Percentiles rank a stretch among this genome's conserved stretches.
These are phyloP conservation scores for Lerema accius DNA, from an alignment of 1,140 invertebrate species.

Conservation along the genomic window DNA sequence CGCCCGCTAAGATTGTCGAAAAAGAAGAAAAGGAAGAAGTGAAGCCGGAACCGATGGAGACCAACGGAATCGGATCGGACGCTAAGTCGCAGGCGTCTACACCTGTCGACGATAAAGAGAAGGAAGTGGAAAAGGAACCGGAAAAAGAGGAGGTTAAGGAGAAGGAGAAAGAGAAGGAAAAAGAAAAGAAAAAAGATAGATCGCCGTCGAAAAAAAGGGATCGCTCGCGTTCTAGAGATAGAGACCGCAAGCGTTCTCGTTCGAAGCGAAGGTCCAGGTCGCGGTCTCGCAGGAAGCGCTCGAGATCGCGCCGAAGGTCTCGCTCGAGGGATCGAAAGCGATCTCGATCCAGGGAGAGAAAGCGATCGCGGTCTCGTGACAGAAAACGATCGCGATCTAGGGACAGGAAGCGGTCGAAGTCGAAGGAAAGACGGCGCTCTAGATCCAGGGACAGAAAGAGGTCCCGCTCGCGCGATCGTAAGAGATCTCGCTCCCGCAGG, in stretches of 20 bases:
- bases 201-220: constrained; percentile 83
- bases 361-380: constrained; percentile 69
- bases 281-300: constrained; percentile 60
- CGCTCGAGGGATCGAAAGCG: constrained; percentile 72
- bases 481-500: constrained; percentile 69
- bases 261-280: constrained; percentile 60
- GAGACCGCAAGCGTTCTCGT: constrained; percentile 69
- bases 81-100: constrained; percentile 70
- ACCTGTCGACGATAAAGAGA: constrained; percentile 67
- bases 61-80: constrained; percentile 67
- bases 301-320: constrained; percentile 62
- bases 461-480: constrained; percentile 73
- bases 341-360: constrained; percentile 71
- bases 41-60: constrained; percentile 51
- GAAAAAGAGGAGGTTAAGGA: constrained; percentile 57
- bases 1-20: constrained; percentile 50
- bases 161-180: constrained; percentile 62
- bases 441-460: constrained; percentile 72
- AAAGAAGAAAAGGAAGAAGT: constrained; percentile 56
- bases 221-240: constrained; percentile 70
- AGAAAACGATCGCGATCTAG: constrained; percentile 77
- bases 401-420: constrained; percentile 70
- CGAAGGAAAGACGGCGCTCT: constrained; percentile 68
- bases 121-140: constrained; percentile 50
- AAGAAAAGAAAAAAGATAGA: constrained; percentile 57